Evolutionary conservation across 2,888 invertebrate genomes (phyloP).

Genomic region (Archips crataeganus): DNA sequence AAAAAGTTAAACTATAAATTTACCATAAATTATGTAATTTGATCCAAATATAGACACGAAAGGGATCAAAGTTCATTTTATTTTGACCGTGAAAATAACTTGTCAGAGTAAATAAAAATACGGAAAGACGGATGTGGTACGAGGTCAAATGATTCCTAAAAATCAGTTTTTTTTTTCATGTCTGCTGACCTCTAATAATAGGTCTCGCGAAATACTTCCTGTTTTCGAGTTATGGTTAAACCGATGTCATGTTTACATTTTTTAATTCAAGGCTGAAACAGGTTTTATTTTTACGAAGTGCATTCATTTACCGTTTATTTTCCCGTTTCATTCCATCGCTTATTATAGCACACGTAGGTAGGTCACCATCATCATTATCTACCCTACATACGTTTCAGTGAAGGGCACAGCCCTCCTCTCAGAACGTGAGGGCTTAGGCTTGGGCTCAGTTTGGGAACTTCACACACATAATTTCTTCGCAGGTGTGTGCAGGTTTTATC

Average conservation of each 20-base stretch:
- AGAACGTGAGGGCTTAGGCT: too few relatives aligned
- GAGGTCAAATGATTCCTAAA: slow-evolving; percentile 41
- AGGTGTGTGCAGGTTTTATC: too few relatives aligned
- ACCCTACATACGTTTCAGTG: too few relatives aligned
- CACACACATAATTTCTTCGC: too few relatives aligned
- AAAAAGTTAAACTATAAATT: too few relatives aligned
- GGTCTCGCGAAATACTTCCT: slow-evolving; percentile 40
- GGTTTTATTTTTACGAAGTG: slow-evolving; percentile 25
- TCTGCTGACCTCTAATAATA: slow-evolving; percentile 37
- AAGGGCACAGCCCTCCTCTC: too few relatives aligned
- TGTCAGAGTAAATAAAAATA: slow-evolving; percentile 24
- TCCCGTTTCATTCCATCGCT: not conserved
- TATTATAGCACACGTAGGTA: not conserved
- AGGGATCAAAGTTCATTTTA: slow-evolving; percentile 13
- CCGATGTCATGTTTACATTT: slow-evolving; percentile 25
- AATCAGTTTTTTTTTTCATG: slow-evolving; percentile 25
- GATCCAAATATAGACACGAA: too few relatives aligned
- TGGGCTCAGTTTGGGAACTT: too few relatives aligned
- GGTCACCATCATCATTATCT: too few relatives aligned
- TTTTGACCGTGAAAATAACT: slow-evolving; percentile 27
- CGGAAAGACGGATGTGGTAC: slow-evolving; percentile 40
- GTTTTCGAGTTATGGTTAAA: slow-evolving; percentile 31
- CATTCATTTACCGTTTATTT: slow-evolving; percentile 10
- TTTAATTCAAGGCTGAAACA: slow-evolving; percentile 36
- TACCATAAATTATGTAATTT: too few relatives aligned